Evolutionary conservation across 1,140 invertebrate genomes (phyloP).

Genomic region (Hesperophylax magnus): DNA sequence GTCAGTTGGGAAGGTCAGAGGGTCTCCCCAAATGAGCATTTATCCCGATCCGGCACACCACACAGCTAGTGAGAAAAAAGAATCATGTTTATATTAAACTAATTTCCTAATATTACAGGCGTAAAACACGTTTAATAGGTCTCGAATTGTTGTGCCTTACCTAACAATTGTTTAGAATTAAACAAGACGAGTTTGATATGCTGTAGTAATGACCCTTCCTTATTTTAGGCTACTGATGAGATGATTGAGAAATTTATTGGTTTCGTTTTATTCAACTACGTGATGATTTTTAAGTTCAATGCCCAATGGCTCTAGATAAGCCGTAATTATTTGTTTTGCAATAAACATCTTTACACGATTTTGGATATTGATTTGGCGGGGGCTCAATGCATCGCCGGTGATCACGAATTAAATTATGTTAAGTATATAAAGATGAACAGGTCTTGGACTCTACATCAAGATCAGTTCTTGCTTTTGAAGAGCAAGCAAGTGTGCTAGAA

Average conservation of each 20-base stretch:
- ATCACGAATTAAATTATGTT: slow-evolving; percentile 28
- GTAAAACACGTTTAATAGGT: too few species aligned
- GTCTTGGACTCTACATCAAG: slow-evolving; percentile 13
- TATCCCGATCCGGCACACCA: too few species aligned
- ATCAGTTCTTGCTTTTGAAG: slow-evolving; percentile 20
- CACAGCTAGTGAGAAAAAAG: too few species aligned
- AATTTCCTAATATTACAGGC: too few species aligned
- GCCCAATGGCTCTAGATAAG: not conserved
- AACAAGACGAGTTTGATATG: too few species aligned
- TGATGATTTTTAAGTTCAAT: not conserved
- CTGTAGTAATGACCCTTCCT: not conserved
- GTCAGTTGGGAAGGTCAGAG: too few species aligned
- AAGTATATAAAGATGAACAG: slow-evolving; percentile 37
- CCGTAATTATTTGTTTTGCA: not conserved
- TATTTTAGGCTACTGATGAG: not conserved
- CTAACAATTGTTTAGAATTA: too few species aligned
- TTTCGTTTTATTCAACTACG: not conserved
- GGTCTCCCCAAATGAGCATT: too few species aligned
- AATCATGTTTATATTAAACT: too few species aligned
- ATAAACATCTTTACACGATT: slow-evolving; percentile 24
- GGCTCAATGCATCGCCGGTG: not conserved
- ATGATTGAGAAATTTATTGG: not conserved
- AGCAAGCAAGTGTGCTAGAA: slow-evolving; percentile 25
- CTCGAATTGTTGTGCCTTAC: too few species aligned
- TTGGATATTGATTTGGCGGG: not conserved